A percentile compares a stretch with the other conserved stretches of the same genome.
phyloP scores from a whole-genome alignment of 2,888 invertebrate species.

The Thymelicus acteon region DNA sequence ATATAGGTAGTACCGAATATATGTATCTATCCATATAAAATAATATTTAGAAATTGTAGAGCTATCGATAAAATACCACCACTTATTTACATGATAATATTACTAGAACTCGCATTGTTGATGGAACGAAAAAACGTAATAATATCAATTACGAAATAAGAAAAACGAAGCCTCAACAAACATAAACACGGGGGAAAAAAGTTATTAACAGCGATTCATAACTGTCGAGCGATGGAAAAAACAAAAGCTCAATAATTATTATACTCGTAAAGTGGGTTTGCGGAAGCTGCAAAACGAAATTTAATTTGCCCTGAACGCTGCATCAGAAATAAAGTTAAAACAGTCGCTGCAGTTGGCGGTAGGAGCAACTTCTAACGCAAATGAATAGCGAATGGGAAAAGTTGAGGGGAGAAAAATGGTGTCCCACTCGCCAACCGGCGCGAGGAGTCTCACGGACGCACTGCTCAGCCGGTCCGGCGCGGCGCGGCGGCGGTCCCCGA shows the following conservation, averaged over 20 bases:
- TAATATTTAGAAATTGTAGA: too few species aligned
- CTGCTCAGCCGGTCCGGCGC: conserved; percentile 57
- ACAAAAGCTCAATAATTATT: conserved; percentile 77
- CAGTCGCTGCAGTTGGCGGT: conserved; percentile 81
- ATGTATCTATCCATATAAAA: too few species aligned
- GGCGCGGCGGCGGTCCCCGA: conserved; percentile 67
- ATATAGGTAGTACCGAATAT: too few species aligned
- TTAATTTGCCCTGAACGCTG: conserved; percentile 85
- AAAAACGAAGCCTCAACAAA: conserved; percentile 11
- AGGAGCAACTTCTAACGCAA: conserved; percentile 83
- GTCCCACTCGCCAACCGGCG: conserved; percentile 70
- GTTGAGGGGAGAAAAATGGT: conserved; percentile 83
- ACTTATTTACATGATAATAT: not conserved
- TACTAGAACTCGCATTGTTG: not conserved
- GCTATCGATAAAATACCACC: too few species aligned
- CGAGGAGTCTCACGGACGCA: conserved; percentile 65
- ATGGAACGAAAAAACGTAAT: not conserved
- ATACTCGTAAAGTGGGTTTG: conserved; percentile 79
- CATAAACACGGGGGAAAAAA: conserved; percentile 43
- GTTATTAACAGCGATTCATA: conserved; percentile 66
- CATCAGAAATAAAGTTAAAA: conserved; percentile 85
- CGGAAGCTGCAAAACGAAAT: conserved; percentile 84
- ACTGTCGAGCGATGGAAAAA: conserved; percentile 57
- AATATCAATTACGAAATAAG: conserved; percentile 7
- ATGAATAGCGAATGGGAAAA: conserved; percentile 85